A percentile compares a stretch with the other conserved stretches of the same genome.
phyloP scores from a whole-genome alignment of 2,888 invertebrate species.

The Zele albiditarsus region DNA sequence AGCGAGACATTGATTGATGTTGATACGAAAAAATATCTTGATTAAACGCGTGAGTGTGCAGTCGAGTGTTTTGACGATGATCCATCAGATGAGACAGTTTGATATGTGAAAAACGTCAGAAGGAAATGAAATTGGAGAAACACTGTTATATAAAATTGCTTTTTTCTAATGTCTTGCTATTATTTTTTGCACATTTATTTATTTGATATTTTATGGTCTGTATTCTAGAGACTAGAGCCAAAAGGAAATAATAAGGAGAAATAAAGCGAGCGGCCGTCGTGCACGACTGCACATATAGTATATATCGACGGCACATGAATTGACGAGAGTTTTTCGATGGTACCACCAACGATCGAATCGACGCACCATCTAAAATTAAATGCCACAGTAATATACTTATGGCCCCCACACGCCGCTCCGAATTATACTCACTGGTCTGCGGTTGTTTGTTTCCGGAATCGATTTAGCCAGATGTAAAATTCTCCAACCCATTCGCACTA shows the following conservation, averaged over 20 bases:
- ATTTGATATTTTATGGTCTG: background rate
- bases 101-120: background rate
- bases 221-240: background rate
- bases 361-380: slow-evolving; percentile 46
- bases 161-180: background rate
- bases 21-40: background rate
- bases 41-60: slow-evolving; percentile 1
- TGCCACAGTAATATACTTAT: slow-evolving; percentile 34
- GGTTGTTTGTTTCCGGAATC: slow-evolving; percentile 46
- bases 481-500: slow-evolving; percentile 22
- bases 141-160: background rate
- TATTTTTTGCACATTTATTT: background rate
- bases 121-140: background rate
- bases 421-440: slow-evolving; percentile 7
- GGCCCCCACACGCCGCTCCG: slow-evolving; percentile 4
- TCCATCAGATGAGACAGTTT: background rate
- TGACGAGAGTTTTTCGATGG: slow-evolving; percentile 39
- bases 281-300: slow-evolving; percentile 9
- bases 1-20: slow-evolving; percentile 26
- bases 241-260: background rate
- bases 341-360: slow-evolving; percentile 39
- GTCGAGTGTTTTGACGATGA: slow-evolving; percentile 3
- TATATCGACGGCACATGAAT: slow-evolving; percentile 29
- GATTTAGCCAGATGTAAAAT: slow-evolving; percentile 42
- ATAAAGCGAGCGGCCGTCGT: background rate